Percentiles rank a stretch among this genome's conserved stretches.
Conservation (phyloP, 1,140 invertebrate genomes). For the Platorchestia sp. region DNA sequence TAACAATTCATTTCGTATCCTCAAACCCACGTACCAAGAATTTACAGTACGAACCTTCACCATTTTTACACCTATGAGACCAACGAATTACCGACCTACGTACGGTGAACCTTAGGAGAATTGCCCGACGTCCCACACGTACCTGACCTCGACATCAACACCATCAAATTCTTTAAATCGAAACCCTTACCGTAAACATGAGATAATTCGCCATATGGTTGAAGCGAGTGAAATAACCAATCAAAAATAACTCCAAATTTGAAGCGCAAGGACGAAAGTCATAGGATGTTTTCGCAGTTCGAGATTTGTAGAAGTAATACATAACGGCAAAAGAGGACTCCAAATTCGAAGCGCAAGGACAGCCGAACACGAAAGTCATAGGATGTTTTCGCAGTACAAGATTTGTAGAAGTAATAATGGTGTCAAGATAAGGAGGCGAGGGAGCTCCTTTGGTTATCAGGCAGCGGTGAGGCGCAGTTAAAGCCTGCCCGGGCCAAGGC, state of each 20-base stretch:
- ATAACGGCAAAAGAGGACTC: no score
- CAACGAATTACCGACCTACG: not conserved
- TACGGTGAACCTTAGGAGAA: not conserved
- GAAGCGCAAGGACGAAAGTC: not conserved
- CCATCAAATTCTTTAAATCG: not conserved
- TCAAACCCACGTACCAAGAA: not conserved
- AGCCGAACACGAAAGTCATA: conserved; percentile 5
- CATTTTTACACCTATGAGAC: not conserved
- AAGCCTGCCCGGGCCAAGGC: not conserved
- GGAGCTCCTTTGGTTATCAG: not conserved
- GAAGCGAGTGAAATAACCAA: not conserved
- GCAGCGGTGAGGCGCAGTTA: not conserved
- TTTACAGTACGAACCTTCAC: not conserved
- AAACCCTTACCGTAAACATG: not conserved
- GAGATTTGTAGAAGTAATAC: not conserved
- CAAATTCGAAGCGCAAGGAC: not conserved
- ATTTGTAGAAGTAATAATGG: not conserved
- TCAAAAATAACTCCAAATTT: not conserved
- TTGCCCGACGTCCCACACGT: not conserved
- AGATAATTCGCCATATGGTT: not conserved
- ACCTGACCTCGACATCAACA: not conserved
- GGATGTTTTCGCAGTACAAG: not conserved
- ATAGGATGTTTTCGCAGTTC: not conserved
- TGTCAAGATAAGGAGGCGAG: conserved; percentile 1
- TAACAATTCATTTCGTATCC: no score